phyloP scores from a whole-genome alignment of 1,140 invertebrate species.

The Drosophila pachea region DNA sequence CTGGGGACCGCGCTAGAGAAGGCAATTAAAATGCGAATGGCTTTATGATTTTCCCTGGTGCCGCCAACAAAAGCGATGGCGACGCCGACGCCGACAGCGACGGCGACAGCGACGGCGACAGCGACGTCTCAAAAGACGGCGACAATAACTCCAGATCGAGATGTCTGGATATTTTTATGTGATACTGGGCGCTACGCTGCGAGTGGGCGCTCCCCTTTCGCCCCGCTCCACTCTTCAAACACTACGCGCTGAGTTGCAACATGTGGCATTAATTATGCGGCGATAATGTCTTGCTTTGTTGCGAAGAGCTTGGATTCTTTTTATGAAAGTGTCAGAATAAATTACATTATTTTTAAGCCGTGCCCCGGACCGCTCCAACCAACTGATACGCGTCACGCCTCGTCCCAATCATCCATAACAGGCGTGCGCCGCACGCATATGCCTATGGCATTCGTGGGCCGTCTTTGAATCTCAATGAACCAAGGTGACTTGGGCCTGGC shows the following conservation, averaged over 20 bases:
- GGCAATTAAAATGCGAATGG: slow-evolving; percentile 69
- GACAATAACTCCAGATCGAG: slow-evolving; percentile 21
- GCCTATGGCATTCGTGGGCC: slow-evolving; percentile 3
- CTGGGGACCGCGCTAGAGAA: slow-evolving; percentile 46
- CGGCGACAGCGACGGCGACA: too few species aligned
- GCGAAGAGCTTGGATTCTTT: slow-evolving; percentile 65
- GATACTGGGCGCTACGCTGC: slow-evolving; percentile 40
- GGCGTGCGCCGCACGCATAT: background rate
- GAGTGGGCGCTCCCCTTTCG: slow-evolving; percentile 20
- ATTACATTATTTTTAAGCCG: slow-evolving; percentile 72
- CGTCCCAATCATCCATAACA: slow-evolving; percentile 7
- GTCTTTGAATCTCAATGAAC: slow-evolving; percentile 38
- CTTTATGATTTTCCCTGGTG: slow-evolving; percentile 70
- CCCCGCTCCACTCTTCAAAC: background rate
- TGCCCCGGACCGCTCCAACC: slow-evolving; percentile 32
- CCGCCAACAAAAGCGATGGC: slow-evolving; percentile 12
- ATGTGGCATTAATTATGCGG: slow-evolving; percentile 77
- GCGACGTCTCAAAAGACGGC: slow-evolving; percentile 6
- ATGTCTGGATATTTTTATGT: slow-evolving; percentile 58
- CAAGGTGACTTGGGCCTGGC: slow-evolving; percentile 28
- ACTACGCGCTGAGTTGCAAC: slow-evolving; percentile 55
- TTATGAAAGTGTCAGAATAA: slow-evolving; percentile 77
- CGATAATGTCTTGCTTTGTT: slow-evolving; percentile 77
- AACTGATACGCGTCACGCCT: slow-evolving; percentile 47
- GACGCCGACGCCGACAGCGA: too few species aligned